Evolutionary conservation across 2,888 invertebrate species (phyloP).

Genomic region (Pollenia amentaria): DNA sequence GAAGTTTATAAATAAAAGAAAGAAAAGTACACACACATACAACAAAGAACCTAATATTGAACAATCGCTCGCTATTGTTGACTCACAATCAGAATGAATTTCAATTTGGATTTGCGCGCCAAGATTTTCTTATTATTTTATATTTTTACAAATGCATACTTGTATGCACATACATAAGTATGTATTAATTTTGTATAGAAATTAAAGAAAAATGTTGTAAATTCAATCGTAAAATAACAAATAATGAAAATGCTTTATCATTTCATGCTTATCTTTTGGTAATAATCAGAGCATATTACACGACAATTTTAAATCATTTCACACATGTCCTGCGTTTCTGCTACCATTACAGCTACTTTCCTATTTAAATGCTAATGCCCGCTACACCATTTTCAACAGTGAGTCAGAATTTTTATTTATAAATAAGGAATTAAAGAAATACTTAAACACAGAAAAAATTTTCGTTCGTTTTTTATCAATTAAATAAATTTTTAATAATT

Average conservation of each 20-base stretch:
- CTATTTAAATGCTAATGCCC: background rate
- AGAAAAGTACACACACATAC: background rate
- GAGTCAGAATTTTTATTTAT: no score
- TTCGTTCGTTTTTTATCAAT: no score
- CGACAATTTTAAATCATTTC: constrained; percentile 61
- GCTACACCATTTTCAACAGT: no score
- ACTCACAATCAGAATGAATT: constrained; percentile 34
- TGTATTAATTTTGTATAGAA: constrained; percentile 28
- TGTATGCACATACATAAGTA: background rate
- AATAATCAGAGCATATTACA: constrained; percentile 65
- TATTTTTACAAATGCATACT: background rate
- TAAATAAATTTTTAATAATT: no score
- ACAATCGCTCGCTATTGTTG: constrained; percentile 42
- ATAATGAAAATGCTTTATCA: constrained; percentile 47
- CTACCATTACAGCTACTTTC: constrained; percentile 2
- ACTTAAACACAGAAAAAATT: no score
- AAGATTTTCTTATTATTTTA: constrained; percentile 35
- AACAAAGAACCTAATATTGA: constrained; percentile 28
- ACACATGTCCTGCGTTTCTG: constrained; percentile 51
- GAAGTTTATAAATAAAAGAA: constrained; percentile 23
- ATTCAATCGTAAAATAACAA: constrained; percentile 24
- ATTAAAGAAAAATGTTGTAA: constrained; percentile 14
- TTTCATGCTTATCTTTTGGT: constrained; percentile 49
- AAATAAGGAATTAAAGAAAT: no score
- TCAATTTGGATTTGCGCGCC: constrained; percentile 61